Conservation (phyloP, 2,888 invertebrate species). For the Lumbricus terrestris region DNA sequence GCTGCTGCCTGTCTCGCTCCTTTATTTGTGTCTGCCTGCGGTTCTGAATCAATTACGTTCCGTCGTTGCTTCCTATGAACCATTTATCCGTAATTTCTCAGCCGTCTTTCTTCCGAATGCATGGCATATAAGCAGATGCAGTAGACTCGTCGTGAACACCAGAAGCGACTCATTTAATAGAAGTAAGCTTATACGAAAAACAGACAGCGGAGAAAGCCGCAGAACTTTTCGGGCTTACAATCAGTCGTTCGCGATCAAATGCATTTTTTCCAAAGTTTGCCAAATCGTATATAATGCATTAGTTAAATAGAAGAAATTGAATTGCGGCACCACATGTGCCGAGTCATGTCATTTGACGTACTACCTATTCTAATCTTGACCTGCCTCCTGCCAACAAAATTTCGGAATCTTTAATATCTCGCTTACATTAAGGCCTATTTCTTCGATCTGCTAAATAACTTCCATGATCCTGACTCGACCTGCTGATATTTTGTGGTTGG, state of each 20-base stretch:
- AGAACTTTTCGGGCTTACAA: neutral
- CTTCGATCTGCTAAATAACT: no score
- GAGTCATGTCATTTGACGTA: no score
- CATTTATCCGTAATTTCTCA: neutral
- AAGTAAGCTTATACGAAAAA: neutral
- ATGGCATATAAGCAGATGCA: neutral
- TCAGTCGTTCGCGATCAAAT: neutral
- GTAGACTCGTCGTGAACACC: neutral
- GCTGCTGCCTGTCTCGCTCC: no score
- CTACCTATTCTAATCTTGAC: no score
- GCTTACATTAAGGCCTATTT: no score
- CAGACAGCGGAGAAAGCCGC: neutral
- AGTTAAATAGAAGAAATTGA: no score
- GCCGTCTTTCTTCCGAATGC: neutral
- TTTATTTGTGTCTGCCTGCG: neutral
- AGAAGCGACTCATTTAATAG: neutral
- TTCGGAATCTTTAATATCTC: no score
- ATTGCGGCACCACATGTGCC: no score
- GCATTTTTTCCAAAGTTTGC: no score
- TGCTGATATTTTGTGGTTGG: no score
- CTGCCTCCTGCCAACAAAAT: no score
- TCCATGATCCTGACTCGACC: no score
- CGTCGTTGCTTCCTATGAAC: neutral
- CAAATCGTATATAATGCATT: neutral
- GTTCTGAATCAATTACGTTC: neutral